phyloP scores from a whole-genome alignment of 2,113 vertebrate species.

The Gambusia holbrooki region DNA sequence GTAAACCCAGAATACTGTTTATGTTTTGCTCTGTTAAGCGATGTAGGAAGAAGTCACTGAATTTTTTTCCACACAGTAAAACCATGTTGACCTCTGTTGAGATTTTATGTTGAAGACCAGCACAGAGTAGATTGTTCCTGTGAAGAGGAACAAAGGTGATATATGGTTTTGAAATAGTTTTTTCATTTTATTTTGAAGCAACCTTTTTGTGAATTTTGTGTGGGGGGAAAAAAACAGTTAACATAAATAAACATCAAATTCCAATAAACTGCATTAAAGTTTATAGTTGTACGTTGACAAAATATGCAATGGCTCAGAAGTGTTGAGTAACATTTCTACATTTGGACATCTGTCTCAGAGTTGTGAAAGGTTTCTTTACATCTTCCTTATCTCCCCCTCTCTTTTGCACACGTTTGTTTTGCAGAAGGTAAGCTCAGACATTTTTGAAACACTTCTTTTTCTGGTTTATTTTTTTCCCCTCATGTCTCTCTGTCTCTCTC shows the following conservation, averaged over 20 bases:
- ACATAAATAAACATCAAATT: not conserved
- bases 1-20: too few relatives aligned
- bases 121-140: too few relatives aligned
- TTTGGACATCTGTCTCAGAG: constrained; percentile 24
- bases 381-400: constrained; percentile 82
- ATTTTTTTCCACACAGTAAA: too few relatives aligned
- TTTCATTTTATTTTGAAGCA: too few relatives aligned
- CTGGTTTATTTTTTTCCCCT: constrained; percentile 10
- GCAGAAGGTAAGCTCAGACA: constrained; percentile 93
- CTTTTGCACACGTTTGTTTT: constrained; percentile 86
- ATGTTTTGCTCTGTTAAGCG: too few relatives aligned
- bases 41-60: too few relatives aligned
- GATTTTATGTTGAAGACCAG: too few relatives aligned
- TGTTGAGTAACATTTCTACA: not conserved
- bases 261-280: not conserved
- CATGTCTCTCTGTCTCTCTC: not conserved
- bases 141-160: too few relatives aligned
- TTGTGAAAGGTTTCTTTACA: constrained; percentile 69
- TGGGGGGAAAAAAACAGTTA: too few relatives aligned
- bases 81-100: too few relatives aligned
- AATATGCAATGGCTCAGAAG: not conserved
- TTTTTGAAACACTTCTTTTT: constrained; percentile 34
- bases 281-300: not conserved
- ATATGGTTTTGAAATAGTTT: too few relatives aligned
- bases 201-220: too few relatives aligned